Conservation (phyloP, 2,113 vertebrate species). For the Bucco capensis region DNA sequence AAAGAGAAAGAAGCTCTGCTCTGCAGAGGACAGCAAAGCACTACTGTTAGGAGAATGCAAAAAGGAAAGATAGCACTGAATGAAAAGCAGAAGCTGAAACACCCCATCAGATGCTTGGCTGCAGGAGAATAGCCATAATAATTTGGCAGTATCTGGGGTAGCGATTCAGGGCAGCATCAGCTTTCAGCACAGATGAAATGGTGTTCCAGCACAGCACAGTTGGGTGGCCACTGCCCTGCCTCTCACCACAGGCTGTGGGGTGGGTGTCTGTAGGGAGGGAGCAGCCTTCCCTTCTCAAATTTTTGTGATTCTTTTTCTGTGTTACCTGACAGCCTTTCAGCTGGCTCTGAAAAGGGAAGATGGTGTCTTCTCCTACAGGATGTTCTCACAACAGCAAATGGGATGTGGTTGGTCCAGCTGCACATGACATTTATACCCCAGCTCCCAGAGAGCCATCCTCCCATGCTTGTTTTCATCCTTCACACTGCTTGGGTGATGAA, state of each 20-base stretch:
- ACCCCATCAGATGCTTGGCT: neutral
- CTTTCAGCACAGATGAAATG: neutral
- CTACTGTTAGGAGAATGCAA: neutral
- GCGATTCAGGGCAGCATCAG: fast-evolving
- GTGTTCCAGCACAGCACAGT: neutral
- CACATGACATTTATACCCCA: neutral
- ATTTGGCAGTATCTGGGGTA: neutral
- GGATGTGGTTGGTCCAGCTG: neutral
- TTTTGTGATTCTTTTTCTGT: neutral
- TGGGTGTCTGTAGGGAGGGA: neutral
- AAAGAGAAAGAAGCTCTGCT: neutral
- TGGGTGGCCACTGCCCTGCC: neutral
- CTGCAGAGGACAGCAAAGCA: slow-evolving; percentile 33
- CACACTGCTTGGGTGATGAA: fast-evolving
- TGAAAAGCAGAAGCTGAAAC: neutral
- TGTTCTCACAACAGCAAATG: neutral
- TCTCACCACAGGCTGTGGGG: neutral
- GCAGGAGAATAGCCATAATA: neutral
- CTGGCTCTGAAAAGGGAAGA: neutral
- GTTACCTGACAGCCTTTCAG: neutral
- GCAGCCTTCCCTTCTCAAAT: neutral
- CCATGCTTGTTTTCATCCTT: neutral
- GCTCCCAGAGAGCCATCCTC: fast-evolving
- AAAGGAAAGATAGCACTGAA: neutral
- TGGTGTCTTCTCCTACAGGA: neutral